These are phyloP conservation scores for Zonotrichia leucophrys DNA, from an alignment of 2,113 vertebrate genomes.

Conservation along the genomic window DNA sequence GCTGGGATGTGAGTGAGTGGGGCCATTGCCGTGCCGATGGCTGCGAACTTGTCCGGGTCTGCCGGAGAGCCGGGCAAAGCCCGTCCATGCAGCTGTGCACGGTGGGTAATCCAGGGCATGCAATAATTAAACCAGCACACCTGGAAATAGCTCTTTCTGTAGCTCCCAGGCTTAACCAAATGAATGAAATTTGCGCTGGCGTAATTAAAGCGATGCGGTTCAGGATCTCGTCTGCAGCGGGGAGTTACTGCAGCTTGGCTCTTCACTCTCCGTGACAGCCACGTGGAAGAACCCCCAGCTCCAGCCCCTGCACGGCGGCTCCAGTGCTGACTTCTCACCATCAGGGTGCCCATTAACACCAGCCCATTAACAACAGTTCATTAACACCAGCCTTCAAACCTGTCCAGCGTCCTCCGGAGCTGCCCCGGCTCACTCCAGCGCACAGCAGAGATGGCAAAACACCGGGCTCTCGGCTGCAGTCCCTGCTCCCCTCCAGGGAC, in stretches of 20 bases:
- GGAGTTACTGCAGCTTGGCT: neutral
- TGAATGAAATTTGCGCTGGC: neutral
- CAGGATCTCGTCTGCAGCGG: neutral
- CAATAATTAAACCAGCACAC: neutral
- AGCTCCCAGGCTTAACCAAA: constrained; percentile 54
- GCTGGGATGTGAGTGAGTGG: neutral
- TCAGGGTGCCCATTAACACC: neutral
- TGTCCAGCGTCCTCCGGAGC: neutral
- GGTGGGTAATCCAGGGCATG: neutral
- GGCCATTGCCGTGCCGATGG: neutral
- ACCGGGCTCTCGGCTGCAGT: fast-evolving
- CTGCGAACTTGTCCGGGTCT: neutral
- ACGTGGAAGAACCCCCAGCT: neutral
- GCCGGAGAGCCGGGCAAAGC: neutral
- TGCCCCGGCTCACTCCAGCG: neutral
- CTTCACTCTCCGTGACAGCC: neutral
- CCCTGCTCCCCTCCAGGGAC: neutral
- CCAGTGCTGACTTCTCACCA: neutral
- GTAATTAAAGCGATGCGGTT: constrained; percentile 14
- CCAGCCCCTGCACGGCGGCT: neutral
- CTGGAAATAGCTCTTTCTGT: constrained; percentile 40
- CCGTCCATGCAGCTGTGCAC: fast-evolving
- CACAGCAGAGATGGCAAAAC: neutral
- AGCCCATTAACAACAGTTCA: neutral
- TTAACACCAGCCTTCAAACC: neutral